These are phyloP conservation scores for Chrysolina haemoptera DNA, from an alignment of 2,888 invertebrate species.

Conservation along the genomic window DNA sequence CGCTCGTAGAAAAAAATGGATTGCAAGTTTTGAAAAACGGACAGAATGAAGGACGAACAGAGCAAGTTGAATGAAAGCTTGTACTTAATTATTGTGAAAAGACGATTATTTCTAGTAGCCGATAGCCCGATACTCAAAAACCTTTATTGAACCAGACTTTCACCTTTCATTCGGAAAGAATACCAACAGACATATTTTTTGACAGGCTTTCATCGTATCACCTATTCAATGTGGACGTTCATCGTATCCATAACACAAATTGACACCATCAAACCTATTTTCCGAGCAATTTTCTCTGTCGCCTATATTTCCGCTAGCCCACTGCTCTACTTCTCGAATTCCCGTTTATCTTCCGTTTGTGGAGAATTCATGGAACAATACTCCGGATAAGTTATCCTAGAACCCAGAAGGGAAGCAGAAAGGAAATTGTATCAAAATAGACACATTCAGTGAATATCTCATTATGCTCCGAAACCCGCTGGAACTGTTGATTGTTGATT, in stretches of 20 bases:
- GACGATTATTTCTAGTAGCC: too few relatives aligned
- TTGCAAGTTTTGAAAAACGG: too few relatives aligned
- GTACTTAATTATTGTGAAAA: too few relatives aligned
- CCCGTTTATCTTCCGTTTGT: slow-evolving; percentile 27
- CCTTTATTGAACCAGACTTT: too few relatives aligned
- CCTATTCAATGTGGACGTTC: neutral
- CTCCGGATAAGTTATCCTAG: slow-evolving; percentile 31
- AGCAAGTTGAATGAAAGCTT: too few relatives aligned
- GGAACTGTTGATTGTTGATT: slow-evolving; percentile 39
- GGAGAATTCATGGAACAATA: slow-evolving; percentile 35
- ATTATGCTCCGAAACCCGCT: slow-evolving; percentile 29
- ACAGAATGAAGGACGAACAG: too few relatives aligned
- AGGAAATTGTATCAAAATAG: neutral
- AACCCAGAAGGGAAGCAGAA: neutral
- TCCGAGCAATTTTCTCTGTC: neutral
- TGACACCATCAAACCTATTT: neutral
- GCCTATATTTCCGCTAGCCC: neutral
- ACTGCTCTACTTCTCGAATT: neutral
- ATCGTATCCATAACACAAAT: neutral
- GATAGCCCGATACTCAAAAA: too few relatives aligned
- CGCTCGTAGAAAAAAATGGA: too few relatives aligned
- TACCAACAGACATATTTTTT: too few relatives aligned
- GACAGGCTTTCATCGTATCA: too few relatives aligned
- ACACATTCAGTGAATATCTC: slow-evolving; percentile 34
- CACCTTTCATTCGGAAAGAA: too few relatives aligned